phyloP scores from a whole-genome alignment of 2,797 vertebrate genomes.

The Holocentrus rufus region DNA sequence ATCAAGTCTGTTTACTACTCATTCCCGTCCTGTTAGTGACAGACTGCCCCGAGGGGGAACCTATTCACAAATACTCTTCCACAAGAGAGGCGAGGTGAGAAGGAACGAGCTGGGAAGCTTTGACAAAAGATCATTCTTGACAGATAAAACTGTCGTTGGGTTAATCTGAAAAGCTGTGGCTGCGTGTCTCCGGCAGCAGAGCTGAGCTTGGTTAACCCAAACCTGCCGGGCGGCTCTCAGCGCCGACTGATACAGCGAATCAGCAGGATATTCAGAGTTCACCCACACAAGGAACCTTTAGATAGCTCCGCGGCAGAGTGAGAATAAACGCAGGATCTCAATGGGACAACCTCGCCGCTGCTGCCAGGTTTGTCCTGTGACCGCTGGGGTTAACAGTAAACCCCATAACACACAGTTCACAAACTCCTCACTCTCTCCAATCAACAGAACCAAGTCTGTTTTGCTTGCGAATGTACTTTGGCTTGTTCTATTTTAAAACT shows the following conservation, averaged over 20 bases:
- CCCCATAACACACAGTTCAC: constrained; percentile 82
- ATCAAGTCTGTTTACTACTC: constrained; percentile 59
- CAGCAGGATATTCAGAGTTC: constrained; percentile 65
- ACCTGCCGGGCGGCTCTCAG: constrained; percentile 48
- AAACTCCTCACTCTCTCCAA: constrained; percentile 85
- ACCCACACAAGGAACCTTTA: constrained; percentile 75
- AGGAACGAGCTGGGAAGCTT: constrained; percentile 37
- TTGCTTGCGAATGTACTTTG: constrained; percentile 82
- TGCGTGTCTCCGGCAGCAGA: constrained; percentile 30
- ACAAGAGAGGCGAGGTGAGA: constrained; percentile 62
- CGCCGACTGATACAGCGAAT: constrained; percentile 59
- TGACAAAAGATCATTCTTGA: constrained; percentile 33
- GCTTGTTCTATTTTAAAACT: constrained; percentile 85
- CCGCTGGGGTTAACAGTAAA: constrained; percentile 79
- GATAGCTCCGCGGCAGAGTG: constrained; percentile 58
- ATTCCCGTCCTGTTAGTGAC: constrained; percentile 58
- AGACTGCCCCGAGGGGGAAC: constrained; percentile 35
- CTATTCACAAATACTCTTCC: constrained; percentile 60
- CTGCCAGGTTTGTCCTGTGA: constrained; percentile 74
- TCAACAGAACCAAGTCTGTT: constrained; percentile 86
- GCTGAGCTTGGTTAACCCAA: constrained; percentile 56
- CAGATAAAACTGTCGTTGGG: constrained; percentile 45
- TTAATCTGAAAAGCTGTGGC: constrained; percentile 32
- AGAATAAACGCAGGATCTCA: constrained; percentile 74
- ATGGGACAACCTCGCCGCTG: constrained; percentile 73